A percentile compares a stretch with the other conserved stretches of the same genome.
Evolutionary conservation across 2,888 invertebrate genomes (phyloP).

Genomic region (Apamea epomidion): DNA sequence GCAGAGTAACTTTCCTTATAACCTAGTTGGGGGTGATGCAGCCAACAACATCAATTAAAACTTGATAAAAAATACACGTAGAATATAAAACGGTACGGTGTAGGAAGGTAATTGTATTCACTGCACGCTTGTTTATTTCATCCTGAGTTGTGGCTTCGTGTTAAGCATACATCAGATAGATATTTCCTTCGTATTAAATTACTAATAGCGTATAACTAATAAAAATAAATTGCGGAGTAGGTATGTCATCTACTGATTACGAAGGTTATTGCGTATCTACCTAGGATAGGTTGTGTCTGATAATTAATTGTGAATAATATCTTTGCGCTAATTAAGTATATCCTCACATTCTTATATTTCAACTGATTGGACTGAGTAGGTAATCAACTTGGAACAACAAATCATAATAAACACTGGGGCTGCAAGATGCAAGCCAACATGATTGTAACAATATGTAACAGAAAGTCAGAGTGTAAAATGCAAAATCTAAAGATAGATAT

Average conservation of each 20-base stretch:
- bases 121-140: conserved; percentile 48
- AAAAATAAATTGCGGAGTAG: conserved; percentile 72
- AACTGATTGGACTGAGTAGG: conserved; percentile 5
- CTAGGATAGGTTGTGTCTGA: conserved; percentile 36
- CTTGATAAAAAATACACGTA: neutral
- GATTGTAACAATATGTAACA: neutral
- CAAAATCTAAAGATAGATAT: neutral
- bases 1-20: neutral
- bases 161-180: conserved; percentile 50
- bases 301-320: conserved; percentile 54
- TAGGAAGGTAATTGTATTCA: conserved; percentile 24
- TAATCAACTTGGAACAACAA: neutral
- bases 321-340: conserved; percentile 30
- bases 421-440: neutral
- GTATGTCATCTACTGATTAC: conserved; percentile 66
- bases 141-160: conserved; percentile 48
- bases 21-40: neutral
- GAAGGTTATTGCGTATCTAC: conserved; percentile 65
- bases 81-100: neutral
- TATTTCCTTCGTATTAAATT: conserved; percentile 68
- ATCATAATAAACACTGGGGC: conserved; percentile 1
- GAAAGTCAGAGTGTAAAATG: neutral
- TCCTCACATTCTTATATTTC: conserved; percentile 7
- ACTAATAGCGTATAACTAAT: conserved; percentile 70
- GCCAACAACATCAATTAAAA: neutral